These are phyloP conservation scores for Tetraneura akinire DNA, from an alignment of 1,140 invertebrate species.

Conservation along the genomic window DNA sequence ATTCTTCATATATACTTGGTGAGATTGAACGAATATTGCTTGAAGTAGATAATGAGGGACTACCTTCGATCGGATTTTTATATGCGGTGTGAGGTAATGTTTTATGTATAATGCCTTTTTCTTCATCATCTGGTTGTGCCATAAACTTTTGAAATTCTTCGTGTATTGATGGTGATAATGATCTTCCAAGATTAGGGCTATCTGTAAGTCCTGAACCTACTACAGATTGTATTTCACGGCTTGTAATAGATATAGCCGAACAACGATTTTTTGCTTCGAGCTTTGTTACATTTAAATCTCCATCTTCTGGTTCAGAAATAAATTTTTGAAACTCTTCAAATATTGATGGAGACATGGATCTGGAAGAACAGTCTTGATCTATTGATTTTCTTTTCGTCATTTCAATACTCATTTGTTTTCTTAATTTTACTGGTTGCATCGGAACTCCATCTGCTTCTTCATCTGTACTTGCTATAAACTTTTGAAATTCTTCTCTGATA, in stretches of 20 bases:
- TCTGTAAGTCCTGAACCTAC: conserved; percentile 11
- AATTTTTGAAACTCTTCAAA: conserved; percentile 52
- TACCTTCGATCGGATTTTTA: conserved; percentile 32
- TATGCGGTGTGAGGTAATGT: conserved; percentile 25
- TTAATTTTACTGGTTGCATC: conserved; percentile 27
- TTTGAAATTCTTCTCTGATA: conserved; percentile 52
- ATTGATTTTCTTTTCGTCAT: conserved; percentile 40
- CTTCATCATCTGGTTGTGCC: conserved; percentile 52
- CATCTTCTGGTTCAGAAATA: conserved; percentile 52
- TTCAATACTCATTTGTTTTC: conserved; percentile 46
- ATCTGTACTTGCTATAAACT: conserved; percentile 52
- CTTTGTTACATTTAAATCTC: conserved; percentile 36
- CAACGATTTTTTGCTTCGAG: conserved; percentile 49
- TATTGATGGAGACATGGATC: conserved; percentile 46
- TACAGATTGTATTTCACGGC: conserved; percentile 38
- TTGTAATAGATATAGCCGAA: conserved; percentile 41
- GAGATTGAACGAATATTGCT: conserved; percentile 44
- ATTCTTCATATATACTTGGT: conserved; percentile 42
- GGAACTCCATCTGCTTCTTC: conserved; percentile 37
- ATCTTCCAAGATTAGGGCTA: conserved; percentile 35
- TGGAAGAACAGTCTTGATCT: conserved; percentile 45
- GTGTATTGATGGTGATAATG: conserved; percentile 44
- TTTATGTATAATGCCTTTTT: conserved; percentile 37
- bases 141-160: conserved; percentile 53
- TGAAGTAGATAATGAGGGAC: conserved; percentile 31